Conservation (phyloP, 2,797 vertebrate genomes). For the Onychomys torridus region DNA sequence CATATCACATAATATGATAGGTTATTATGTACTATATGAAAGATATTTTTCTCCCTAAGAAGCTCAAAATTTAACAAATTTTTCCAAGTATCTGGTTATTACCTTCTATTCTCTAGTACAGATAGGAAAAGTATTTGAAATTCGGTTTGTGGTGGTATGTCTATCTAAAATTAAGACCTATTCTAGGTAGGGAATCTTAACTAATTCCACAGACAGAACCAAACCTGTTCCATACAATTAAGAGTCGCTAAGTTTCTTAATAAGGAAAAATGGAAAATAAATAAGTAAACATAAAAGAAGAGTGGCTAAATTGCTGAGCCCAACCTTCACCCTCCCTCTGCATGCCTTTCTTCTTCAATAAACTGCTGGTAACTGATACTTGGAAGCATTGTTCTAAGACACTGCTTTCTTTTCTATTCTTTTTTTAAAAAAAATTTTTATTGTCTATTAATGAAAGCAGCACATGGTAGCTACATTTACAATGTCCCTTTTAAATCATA, state of each 20-base stretch:
- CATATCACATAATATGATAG: not conserved
- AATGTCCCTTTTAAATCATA: not conserved
- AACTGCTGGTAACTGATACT: not conserved
- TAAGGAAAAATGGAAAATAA: too few relatives aligned
- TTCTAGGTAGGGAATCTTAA: not conserved
- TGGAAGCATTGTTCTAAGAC: not conserved
- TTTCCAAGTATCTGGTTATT: not conserved
- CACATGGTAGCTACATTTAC: not conserved
- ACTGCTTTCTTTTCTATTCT: not conserved
- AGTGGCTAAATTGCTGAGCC: not conserved
- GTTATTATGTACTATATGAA: not conserved
- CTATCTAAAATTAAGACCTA: conserved; percentile 33
- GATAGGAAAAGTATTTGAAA: not conserved
- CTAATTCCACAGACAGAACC: not conserved
- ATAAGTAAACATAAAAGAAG: too few relatives aligned
- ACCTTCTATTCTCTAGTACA: not conserved
- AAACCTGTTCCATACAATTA: not conserved
- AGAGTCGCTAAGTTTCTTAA: too few relatives aligned
- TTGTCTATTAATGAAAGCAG: not conserved
- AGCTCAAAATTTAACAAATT: not conserved
- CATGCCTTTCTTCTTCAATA: not conserved
- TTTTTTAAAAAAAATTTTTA: not conserved
- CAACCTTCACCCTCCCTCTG: not conserved
- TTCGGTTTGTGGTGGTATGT: not conserved
- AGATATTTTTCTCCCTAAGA: not conserved